Evolutionary conservation across 2,888 invertebrate genomes (phyloP).

Genomic region (Eulithis prunata): DNA sequence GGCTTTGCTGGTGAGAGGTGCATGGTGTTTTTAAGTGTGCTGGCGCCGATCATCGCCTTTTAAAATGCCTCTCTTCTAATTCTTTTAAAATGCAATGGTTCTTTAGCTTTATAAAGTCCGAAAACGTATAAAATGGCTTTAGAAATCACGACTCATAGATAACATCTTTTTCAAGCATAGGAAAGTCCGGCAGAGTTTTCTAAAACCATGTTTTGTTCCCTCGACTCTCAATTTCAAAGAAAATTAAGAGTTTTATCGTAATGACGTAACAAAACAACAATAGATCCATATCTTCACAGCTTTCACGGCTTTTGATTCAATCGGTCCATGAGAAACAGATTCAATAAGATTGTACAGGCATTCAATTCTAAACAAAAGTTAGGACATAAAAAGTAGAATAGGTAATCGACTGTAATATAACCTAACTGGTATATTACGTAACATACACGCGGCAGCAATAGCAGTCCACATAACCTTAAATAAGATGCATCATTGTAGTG

Average conservation of each 20-base stretch:
- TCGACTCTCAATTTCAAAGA: too few species aligned
- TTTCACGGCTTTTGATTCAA: slow-evolving; percentile 49
- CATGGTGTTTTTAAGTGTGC: too few species aligned
- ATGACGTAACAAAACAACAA: slow-evolving; percentile 29
- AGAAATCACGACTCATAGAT: background rate
- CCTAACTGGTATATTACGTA: background rate
- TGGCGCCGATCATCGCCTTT: too few species aligned
- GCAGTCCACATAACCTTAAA: too few species aligned
- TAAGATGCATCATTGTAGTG: too few species aligned
- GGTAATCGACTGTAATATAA: background rate
- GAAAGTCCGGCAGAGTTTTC: too few species aligned
- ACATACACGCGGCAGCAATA: too few species aligned
- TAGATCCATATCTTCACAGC: slow-evolving; percentile 42
- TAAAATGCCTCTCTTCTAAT: too few species aligned
- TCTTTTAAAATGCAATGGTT: too few species aligned
- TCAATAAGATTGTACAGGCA: slow-evolving; percentile 38
- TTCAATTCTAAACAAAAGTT: slow-evolving; percentile 17
- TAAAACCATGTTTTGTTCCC: too few species aligned
- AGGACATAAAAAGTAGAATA: background rate
- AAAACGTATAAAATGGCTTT: background rate
- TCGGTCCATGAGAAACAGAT: slow-evolving; percentile 43
- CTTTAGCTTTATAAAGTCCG: too few species aligned
- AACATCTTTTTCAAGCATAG: too few species aligned
- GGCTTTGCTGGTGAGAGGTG: background rate
- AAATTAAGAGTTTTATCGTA: slow-evolving; percentile 3